These are phyloP conservation scores for Hypotaenidia philippensis DNA, from an alignment of 2,797 vertebrate species.

Conservation along the genomic window DNA sequence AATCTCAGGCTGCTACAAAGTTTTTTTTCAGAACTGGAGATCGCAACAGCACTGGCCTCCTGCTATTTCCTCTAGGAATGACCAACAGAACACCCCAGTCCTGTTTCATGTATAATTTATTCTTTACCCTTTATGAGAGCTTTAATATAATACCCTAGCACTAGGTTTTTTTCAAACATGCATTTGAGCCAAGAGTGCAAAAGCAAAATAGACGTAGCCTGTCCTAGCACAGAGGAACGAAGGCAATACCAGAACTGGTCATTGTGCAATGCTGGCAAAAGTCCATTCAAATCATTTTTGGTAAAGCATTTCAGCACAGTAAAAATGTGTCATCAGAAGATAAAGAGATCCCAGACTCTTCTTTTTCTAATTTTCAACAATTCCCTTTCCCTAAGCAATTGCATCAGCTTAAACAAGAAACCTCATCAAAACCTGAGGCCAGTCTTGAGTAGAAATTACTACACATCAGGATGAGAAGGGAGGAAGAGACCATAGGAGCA, in stretches of 20 bases:
- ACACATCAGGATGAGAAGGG: background rate
- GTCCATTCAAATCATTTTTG: background rate
- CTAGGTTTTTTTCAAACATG: background rate
- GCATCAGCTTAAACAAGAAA: slow-evolving; percentile 22
- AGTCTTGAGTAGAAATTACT: slow-evolving; percentile 19
- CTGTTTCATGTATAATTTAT: background rate
- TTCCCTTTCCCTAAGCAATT: background rate
- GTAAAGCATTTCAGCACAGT: background rate
- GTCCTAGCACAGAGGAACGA: background rate
- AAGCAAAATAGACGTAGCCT: background rate
- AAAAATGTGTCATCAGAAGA: background rate
- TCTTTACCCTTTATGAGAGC: background rate
- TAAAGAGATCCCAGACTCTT: background rate
- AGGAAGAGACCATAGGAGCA: background rate
- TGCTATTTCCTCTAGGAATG: background rate
- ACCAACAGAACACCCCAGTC: background rate
- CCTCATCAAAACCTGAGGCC: slow-evolving; percentile 30
- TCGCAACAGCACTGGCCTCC: background rate
- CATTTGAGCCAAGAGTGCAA: background rate
- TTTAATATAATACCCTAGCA: background rate
- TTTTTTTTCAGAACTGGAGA: background rate
- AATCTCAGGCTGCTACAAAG: background rate
- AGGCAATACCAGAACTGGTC: background rate
- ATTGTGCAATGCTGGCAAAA: background rate
- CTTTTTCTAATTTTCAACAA: background rate